Base-by-base conservation (phyloP, 2,113 vertebrate species). In the Syrrhaptes paradoxus region DNA sequence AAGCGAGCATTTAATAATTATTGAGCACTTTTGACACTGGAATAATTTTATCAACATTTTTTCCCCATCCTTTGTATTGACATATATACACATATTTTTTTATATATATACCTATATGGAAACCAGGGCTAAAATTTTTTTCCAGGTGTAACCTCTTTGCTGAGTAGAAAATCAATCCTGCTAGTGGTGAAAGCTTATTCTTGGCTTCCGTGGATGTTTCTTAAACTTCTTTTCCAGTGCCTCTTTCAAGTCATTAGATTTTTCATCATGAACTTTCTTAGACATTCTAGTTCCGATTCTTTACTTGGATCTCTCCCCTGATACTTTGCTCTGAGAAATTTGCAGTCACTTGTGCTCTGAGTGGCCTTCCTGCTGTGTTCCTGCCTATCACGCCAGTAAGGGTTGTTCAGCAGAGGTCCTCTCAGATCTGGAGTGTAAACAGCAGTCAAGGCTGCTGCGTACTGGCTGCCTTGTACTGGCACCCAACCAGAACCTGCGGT, bases 401-500 rank as follows among this genome's bases (percentile, higher is more conserved):
- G 25, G 32, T 2, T n/a, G 59, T 6, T 89, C 73, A 71, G 78
- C 65, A 91, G 67, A 88, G 38, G 67, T 66, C 45, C 41, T 84
- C 61, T 81, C 38, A 10, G 68, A 75, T 36, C 21, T 84, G 45
- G 80, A 70, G 22, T 6, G 19, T 5, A 6, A 17, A 12, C 32
- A 83, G 58, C 52, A 88, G 41, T 85, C 55, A 41, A 75, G 91
- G 58, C 91, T 90, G 92, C 62, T 89, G 90, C 38, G 1, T 75
- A 12, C 77, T 86, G 52, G 63, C 75, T 95, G 93, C 92, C 83
- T 96, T 38, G 66, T 58, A 45, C 73, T 96, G 96, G 95, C 94
- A 78, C 72, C 78, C 72, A 86, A 95, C 93, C 97, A 96, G 93
- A 96, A 96, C 93, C 93, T 88, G 83, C 91, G 93, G 86, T 93